A percentile compares a stretch with the other conserved stretches of the same genome.
These are phyloP conservation scores for Reticulitermes lucifugus DNA, from an alignment of 2,888 invertebrate species.

Conservation along the genomic window DNA sequence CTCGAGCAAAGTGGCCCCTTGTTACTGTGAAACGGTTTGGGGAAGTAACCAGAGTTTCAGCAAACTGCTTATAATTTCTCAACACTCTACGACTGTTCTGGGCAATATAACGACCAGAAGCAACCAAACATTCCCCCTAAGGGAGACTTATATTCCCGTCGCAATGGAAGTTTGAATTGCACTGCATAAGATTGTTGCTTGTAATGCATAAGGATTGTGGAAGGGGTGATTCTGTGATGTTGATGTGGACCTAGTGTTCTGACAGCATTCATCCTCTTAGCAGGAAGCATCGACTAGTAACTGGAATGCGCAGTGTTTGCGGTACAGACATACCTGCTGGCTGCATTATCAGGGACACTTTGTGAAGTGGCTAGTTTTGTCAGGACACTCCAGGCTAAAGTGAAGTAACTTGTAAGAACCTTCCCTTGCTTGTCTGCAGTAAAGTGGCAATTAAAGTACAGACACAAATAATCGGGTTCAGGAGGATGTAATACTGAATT, in stretches of 20 bases:
- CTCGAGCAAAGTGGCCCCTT: background rate
- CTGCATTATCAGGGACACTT: no score
- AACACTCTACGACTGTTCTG: background rate
- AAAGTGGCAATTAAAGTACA: no score
- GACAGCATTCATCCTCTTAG: background rate
- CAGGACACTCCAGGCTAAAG: no score
- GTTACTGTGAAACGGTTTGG: background rate
- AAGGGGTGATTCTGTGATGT: background rate
- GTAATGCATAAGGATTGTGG: background rate
- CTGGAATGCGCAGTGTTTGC: background rate
- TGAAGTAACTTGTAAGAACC: no score
- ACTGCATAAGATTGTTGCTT: background rate
- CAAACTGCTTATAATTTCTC: constrained; percentile 34
- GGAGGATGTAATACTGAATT: no score
- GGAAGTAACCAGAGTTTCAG: background rate
- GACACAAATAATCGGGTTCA: no score
- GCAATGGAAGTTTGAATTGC: background rate
- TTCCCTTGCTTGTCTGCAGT: no score
- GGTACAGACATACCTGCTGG: no score
- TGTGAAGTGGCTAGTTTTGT: no score
- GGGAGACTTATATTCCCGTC: constrained; percentile 11
- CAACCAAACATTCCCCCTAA: background rate
- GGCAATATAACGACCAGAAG: background rate
- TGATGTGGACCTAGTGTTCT: background rate
- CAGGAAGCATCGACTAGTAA: background rate